Percentiles rank a stretch among this genome's conserved stretches.
Evolutionary conservation across 2,888 invertebrate species (phyloP).

Genomic region (Trileptium ribeirensis): DNA sequence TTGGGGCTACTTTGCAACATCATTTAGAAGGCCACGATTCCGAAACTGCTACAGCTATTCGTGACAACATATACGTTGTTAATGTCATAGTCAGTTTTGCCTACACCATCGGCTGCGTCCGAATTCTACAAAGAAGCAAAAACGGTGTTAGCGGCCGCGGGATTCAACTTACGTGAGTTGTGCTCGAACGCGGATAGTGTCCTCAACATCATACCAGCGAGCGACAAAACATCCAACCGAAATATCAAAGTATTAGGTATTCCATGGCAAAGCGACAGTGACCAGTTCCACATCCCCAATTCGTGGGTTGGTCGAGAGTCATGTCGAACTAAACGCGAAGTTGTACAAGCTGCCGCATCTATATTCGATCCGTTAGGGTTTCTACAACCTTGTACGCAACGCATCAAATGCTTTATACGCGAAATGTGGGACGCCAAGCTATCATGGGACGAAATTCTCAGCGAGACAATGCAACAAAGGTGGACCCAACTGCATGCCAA

Average conservation of each 20-base stretch:
- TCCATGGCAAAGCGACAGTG: not conserved
- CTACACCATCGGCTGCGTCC: slow-evolving; percentile 14
- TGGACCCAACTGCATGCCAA: no score
- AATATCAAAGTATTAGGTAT: slow-evolving; percentile 16
- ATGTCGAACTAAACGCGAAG: slow-evolving; percentile 29
- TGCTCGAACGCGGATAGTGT: not conserved
- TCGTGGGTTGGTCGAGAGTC: not conserved
- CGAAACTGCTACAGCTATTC: not conserved
- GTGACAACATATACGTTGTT: slow-evolving; percentile 33
- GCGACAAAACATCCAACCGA: not conserved
- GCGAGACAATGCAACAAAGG: not conserved
- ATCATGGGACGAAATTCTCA: slow-evolving; percentile 39
- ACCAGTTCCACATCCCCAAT: no score
- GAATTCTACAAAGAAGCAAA: slow-evolving; percentile 22
- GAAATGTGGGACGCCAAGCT: slow-evolving; percentile 35
- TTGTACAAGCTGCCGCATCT: slow-evolving; percentile 31
- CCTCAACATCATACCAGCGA: no score
- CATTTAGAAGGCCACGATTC: not conserved
- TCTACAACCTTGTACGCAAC: slow-evolving; percentile 25
- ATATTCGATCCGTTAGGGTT: slow-evolving; percentile 37
- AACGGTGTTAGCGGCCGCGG: slow-evolving; percentile 14
- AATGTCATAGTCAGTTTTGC: slow-evolving; percentile 16
- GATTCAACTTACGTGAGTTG: slow-evolving; percentile 19
- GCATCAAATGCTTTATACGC: slow-evolving; percentile 39
- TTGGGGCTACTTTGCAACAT: slow-evolving; percentile 7